Evolutionary conservation across 2,797 vertebrate species (phyloP), one percentile per base, ranked within the genome.

Genomic region (Echiichthys vipera): DNA sequence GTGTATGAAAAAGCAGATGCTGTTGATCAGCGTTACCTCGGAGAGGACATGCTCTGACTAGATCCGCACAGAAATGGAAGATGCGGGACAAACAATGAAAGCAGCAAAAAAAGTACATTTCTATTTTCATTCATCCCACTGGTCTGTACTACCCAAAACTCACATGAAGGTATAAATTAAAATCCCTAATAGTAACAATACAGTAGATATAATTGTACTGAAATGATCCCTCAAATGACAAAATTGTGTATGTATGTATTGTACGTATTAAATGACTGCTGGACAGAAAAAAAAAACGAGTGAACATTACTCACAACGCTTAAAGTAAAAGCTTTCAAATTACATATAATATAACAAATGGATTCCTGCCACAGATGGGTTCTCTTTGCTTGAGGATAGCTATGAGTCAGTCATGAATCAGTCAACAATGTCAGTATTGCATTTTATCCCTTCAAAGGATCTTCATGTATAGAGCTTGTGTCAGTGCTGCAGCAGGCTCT

Each of bases 21-120:
- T 80, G 78, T 74, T 88, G 80, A 91, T 90, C 81, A 84, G 63
- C 6, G 5, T 14, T 51, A 67, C 37, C 53, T 69, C 42, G n/a
- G 63, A 68, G 65, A 75, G 49, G 77, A 65, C 63, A 70, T 25
- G 37, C 59, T 68, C 50, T 15, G 64, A 71, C 63, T 58, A 7
- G 40, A 54, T 79, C 58, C 46, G 25, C 46, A 65, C 17, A 55
- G 27, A 50, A 12, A 68, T 43, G 24, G 51, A 20, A 11, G 49
- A 84, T 22, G 20, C 47, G 50, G n/a, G 58, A 58, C 27, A 34
- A 36, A 27, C 9, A 40, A 53, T 34, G 4, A 43, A 56, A 50
- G 6, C 74, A 29, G 2, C 14, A 29, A 53, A 20, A 25, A 32
- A 47, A 54, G 5, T 2, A 8, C 39, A 18, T 22, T 53, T 77